Evolutionary conservation across 2,888 invertebrate genomes (phyloP).

Genomic region (Hydrotaea cyrtoneurina): DNA sequence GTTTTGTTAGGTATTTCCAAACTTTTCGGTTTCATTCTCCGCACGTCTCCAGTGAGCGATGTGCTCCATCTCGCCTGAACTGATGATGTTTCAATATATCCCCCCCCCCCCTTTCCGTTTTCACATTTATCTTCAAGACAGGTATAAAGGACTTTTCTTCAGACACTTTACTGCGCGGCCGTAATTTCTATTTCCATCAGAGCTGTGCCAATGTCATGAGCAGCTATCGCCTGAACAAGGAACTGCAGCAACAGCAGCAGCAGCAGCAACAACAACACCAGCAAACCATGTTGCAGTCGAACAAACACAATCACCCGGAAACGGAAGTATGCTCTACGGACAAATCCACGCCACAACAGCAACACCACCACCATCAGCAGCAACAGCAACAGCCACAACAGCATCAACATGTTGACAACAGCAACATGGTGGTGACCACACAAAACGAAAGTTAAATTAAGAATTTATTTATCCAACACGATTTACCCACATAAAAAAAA

Average conservation of each 20-base stretch:
- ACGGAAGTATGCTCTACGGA: constrained; percentile 35
- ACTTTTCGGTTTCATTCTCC: constrained; percentile 1
- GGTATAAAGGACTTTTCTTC: constrained; percentile 80
- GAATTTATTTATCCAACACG: constrained; percentile 37
- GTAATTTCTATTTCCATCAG: constrained; percentile 80
- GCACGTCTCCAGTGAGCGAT: no score
- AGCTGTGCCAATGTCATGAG: constrained; percentile 81
- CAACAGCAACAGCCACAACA: constrained; percentile 37
- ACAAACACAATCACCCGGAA: constrained; percentile 62
- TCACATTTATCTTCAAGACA: constrained; percentile 75
- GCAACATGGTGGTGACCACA: constrained; percentile 25
- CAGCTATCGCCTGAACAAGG: constrained; percentile 78
- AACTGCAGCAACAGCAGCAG: constrained; percentile 76
- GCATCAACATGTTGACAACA: constrained; percentile 54
- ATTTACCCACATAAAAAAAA: neutral
- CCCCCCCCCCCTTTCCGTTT: neutral
- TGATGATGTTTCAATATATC: constrained; percentile 35
- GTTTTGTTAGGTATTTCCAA: constrained; percentile 68
- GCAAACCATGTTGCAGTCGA: constrained; percentile 41
- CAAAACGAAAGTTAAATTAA: constrained; percentile 61
- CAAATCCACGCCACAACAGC: constrained; percentile 3
- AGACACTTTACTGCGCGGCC: constrained; percentile 79
- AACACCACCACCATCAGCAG: constrained; percentile 18
- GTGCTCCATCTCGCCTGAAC: neutral
- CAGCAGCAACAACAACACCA: constrained; percentile 71